Conservation (phyloP, 2,797 vertebrate species). For the Sebastolobus altivelis region DNA sequence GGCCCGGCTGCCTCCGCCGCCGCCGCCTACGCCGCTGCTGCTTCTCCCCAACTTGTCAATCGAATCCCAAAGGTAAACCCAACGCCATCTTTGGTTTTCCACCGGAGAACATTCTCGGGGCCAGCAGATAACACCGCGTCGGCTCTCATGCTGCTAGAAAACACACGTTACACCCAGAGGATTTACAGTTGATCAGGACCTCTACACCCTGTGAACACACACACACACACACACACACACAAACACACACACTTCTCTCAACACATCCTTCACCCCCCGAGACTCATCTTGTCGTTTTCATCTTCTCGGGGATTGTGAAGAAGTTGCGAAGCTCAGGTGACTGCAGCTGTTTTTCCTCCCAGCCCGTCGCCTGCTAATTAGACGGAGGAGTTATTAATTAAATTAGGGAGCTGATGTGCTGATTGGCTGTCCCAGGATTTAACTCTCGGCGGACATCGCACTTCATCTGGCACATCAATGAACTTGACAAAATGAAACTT, state of each 20-base stretch:
- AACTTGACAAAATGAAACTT: constrained; percentile 64
- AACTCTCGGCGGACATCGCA: constrained; percentile 64
- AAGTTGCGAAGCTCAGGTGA: constrained; percentile 70
- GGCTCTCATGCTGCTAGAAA: constrained; percentile 44
- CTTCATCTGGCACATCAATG: constrained; percentile 70
- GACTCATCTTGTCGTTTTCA: constrained; percentile 59
- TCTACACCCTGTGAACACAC: constrained; percentile 29
- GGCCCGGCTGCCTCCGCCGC: background rate
- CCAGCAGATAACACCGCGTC: constrained; percentile 16
- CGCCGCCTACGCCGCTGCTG: background rate
- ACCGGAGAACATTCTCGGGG: constrained; percentile 4
- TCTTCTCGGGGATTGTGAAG: constrained; percentile 45
- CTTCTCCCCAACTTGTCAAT: constrained; percentile 49
- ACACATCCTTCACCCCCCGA: constrained; percentile 40
- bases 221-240: constrained; percentile 31
- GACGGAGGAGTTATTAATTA: constrained; percentile 80
- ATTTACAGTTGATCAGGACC: constrained; percentile 67
- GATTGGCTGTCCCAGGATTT: constrained; percentile 54
- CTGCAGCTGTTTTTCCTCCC: constrained; percentile 74
- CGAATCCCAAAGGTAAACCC: constrained; percentile 49
- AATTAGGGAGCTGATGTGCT: constrained; percentile 68
- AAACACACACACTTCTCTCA: constrained; percentile 12
- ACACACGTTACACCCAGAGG: constrained; percentile 37
- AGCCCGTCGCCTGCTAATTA: constrained; percentile 73
- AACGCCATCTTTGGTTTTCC: background rate